A percentile compares a stretch with the other conserved stretches of the same genome.
Evolutionary conservation across 2,797 vertebrate genomes (phyloP).

Genomic region (Poecilia wingei): DNA sequence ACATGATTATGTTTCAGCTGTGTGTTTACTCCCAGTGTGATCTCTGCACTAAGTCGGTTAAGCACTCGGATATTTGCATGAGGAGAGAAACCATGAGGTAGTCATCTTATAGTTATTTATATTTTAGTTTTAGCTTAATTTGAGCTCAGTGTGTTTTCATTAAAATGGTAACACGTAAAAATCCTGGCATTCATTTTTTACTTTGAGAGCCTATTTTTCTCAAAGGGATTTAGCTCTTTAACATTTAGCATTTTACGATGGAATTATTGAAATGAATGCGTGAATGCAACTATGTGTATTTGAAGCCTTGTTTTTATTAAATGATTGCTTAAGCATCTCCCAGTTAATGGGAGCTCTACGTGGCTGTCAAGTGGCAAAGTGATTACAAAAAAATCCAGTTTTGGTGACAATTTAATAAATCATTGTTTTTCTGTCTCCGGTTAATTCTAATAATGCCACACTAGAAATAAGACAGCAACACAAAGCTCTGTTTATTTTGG

Average conservation of each 20-base stretch:
- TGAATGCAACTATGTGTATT: neutral
- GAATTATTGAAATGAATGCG: neutral
- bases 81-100: neutral
- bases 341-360: neutral
- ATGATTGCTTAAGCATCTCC: neutral
- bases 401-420: neutral
- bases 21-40: conserved; percentile 4
- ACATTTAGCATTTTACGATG: neutral
- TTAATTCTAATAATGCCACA: neutral
- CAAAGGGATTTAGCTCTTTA: neutral
- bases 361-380: neutral
- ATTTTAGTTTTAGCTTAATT: neutral
- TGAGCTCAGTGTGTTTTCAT: neutral
- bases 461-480: neutral
- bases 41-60: neutral
- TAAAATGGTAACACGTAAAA: neutral
- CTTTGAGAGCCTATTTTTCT: neutral
- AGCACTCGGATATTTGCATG: neutral
- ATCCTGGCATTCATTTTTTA: neutral
- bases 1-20: neutral
- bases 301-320: neutral
- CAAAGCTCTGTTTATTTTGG: neutral
- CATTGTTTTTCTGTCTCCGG: neutral
- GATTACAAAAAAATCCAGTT: neutral
- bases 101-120: neutral